These are phyloP conservation scores for Oscheius sp. DNA, from an alignment of 2,888 invertebrate species.

Conservation along the genomic window DNA sequence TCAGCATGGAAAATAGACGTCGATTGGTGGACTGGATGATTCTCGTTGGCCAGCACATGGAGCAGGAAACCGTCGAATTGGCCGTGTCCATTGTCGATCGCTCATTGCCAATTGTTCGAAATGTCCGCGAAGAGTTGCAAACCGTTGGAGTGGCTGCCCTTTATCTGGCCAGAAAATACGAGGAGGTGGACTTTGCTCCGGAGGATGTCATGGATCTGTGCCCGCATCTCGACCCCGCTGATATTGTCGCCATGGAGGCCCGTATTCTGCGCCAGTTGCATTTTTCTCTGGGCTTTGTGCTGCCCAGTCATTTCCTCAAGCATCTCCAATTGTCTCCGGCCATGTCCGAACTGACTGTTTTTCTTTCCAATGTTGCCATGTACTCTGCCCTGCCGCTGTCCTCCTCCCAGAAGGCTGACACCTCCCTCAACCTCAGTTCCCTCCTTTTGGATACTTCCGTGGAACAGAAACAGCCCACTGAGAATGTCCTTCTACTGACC, in stretches of 20 bases:
- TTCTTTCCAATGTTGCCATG: neutral
- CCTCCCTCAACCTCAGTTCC: neutral
- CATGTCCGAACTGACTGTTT: neutral
- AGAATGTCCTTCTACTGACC: neutral
- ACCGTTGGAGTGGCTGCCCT: conserved; percentile 8
- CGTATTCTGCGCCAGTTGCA: neutral
- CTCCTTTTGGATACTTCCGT: neutral
- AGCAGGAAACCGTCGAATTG: conserved; percentile 16
- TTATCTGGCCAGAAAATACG: neutral
- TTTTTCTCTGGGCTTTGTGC: neutral
- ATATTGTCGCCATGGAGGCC: neutral
- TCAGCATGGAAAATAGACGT: neutral
- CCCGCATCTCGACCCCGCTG: neutral
- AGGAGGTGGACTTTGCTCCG: neutral
- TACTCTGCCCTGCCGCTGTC: neutral
- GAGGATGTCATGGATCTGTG: neutral
- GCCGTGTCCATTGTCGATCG: conserved; percentile 12
- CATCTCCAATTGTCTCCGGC: neutral
- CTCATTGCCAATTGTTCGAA: neutral
- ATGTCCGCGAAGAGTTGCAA: neutral
- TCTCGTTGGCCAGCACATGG: neutral
- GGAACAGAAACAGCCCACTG: neutral
- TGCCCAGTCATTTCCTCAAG: conserved; percentile 8
- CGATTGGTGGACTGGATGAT: conserved; percentile 3
- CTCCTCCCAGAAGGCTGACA: neutral